Percentiles rank a stretch among this genome's conserved stretches.
Evolutionary conservation across 1,140 invertebrate genomes (phyloP).

Genomic region (Drosophila nannoptera): DNA sequence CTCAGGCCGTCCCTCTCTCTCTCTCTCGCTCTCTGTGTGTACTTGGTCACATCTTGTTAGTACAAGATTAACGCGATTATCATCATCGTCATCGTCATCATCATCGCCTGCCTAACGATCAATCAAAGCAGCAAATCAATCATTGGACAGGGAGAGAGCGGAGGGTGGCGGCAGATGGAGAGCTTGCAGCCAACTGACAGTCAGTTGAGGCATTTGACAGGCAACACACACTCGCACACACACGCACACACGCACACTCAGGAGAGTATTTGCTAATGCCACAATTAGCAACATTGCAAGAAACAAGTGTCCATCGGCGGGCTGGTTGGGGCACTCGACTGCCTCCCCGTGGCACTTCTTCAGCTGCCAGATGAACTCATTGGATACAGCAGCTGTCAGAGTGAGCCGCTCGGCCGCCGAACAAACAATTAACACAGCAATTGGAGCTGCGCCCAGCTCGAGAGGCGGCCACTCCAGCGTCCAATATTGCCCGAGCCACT

Average conservation of each 20-base stretch:
- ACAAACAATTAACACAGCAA: constrained; percentile 57
- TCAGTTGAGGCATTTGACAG: constrained; percentile 37
- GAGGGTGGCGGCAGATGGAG: not conserved
- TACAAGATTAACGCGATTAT: constrained; percentile 29
- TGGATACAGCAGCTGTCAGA: constrained; percentile 20
- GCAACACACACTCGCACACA: not conserved
- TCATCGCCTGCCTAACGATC: constrained; percentile 24
- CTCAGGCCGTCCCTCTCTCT: not conserved
- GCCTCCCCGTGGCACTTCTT: not conserved
- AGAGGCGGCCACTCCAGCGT: constrained; percentile 16
- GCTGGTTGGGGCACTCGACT: too few relatives aligned
- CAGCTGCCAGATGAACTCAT: constrained; percentile 4
- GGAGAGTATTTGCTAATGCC: constrained; percentile 36
- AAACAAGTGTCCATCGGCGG: not conserved
- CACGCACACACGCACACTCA: not conserved
- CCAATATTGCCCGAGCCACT: constrained; percentile 22
- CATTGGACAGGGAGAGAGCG: not conserved
- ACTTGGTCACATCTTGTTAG: constrained; percentile 16
- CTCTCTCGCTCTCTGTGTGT: not conserved
- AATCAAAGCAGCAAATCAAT: constrained; percentile 45
- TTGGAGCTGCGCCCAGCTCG: constrained; percentile 7
- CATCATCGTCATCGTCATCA: constrained; percentile 20
- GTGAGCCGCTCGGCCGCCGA: constrained; percentile 28
- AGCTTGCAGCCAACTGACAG: constrained; percentile 24
- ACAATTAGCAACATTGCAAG: constrained; percentile 35